Percentiles rank a stretch among this genome's conserved stretches.
These are phyloP conservation scores for Solenopsis invicta DNA, from an alignment of 1,140 invertebrate species.

Conservation along the genomic window DNA sequence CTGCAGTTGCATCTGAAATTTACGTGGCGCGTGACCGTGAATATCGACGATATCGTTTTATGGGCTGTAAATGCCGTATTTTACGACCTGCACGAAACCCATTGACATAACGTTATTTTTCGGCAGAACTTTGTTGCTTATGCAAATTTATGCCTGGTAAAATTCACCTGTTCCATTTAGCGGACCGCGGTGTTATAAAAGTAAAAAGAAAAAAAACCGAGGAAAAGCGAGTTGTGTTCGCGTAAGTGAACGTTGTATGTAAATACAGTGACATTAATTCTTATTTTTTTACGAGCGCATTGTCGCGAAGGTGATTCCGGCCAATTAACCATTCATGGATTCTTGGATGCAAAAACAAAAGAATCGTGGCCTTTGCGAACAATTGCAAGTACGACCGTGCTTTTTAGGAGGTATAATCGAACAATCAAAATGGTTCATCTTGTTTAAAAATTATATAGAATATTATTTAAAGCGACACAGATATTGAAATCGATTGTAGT, in stretches of 20 bases:
- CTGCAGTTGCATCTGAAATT: constrained; percentile 34
- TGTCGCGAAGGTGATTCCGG: neutral
- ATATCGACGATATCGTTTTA: constrained; percentile 27
- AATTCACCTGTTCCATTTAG: constrained; percentile 26
- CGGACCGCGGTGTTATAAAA: constrained; percentile 4
- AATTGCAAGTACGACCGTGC: neutral
- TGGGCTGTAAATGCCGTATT: neutral
- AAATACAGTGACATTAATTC: constrained; percentile 38
- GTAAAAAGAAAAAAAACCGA: neutral
- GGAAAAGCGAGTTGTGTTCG: too few relatives aligned
- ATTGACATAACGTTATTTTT: constrained; percentile 32
- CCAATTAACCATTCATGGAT: too few relatives aligned
- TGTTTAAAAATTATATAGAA: too few relatives aligned
- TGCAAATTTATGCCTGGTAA: neutral
- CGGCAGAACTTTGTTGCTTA: constrained; percentile 16
- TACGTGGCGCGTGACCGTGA: constrained; percentile 36
- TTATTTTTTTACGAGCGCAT: constrained; percentile 49
- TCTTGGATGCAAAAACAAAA: too few relatives aligned
- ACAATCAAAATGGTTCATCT: too few relatives aligned
- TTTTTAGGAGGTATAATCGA: neutral
- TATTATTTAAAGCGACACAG: too few relatives aligned
- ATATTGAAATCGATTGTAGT: too few relatives aligned
- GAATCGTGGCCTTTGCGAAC: neutral
- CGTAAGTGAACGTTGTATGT: neutral
- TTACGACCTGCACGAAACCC: neutral